These are phyloP conservation scores for Pachypsylla venusta DNA, from an alignment of 1,140 invertebrate genomes.

Conservation along the genomic window DNA sequence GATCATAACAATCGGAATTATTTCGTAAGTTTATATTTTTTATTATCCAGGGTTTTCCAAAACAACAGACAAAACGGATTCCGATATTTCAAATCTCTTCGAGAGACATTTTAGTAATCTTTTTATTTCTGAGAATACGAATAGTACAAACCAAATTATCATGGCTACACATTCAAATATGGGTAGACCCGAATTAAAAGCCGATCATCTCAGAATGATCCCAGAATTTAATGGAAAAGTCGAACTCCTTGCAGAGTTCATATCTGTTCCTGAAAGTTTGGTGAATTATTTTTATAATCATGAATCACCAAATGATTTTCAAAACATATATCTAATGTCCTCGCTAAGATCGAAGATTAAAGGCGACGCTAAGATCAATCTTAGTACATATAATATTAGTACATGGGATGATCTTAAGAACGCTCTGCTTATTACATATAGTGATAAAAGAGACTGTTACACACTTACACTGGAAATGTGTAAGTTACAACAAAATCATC, in stretches of 20 bases:
- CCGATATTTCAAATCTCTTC: too few relatives aligned
- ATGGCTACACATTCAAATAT: too few relatives aligned
- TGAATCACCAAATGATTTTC: not conserved
- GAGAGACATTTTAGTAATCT: too few relatives aligned
- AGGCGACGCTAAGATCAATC: not conserved
- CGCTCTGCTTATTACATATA: not conserved
- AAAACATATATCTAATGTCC: not conserved
- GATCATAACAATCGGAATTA: too few relatives aligned
- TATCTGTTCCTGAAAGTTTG: not conserved
- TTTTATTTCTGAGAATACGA: too few relatives aligned
- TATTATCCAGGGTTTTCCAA: too few relatives aligned
- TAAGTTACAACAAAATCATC: not conserved
- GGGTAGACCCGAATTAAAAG: not conserved
- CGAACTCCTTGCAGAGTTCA: slow-evolving; percentile 25
- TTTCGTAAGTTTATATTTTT: too few relatives aligned
- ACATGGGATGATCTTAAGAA: not conserved
- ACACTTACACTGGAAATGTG: not conserved
- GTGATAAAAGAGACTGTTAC: not conserved
- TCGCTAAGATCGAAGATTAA: not conserved
- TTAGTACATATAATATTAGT: not conserved
- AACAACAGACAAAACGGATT: too few relatives aligned
- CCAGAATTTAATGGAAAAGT: not conserved
- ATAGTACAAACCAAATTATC: too few relatives aligned
- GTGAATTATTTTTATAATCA: not conserved
- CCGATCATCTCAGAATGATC: not conserved